Evolutionary conservation across 2,888 invertebrate species (phyloP), one percentile per base, ranked within the genome.

Genomic region (Coremacera marginata): DNA sequence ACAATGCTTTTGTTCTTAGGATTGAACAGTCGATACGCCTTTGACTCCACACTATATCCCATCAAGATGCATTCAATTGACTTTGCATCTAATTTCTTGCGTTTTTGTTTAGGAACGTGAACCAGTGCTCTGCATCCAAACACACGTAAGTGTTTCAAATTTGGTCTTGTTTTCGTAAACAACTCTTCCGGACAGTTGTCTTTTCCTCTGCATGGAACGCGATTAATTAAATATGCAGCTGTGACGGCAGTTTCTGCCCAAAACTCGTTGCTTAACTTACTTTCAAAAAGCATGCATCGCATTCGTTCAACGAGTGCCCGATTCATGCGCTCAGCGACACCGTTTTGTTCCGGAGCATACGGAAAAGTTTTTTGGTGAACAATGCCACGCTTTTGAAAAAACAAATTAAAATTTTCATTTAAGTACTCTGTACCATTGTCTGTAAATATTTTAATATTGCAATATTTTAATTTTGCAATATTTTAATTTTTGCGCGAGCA

Each of bases 271-370:
- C 65, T 62, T 5, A 83, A 67, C 9, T 70, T 76, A 25, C 80
- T 74, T 63, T 82, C 81, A 1, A 78, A 22, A 55, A 83, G 25
- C 82, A 84, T 82, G 57, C 81, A 82, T 31, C 82, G 78, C 3
- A 80, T 79, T 16, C 77, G 76, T 27, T 83, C 82, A 2, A 82
- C 73, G 8, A 83, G 76, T 0, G 81, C 82, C 8, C 81, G 75
- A 49, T 85, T 84, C 3, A n/a, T 62, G 14, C 80, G 73, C 63
- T 82, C 81, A 0, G 77, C 78, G 8, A 80, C 77, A n/a, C 79
- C 77, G 52, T 78, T 78, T 60, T 76, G 76, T 51, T 79, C 71
- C 2, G 75, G 67, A 3, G 31, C 31, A 31, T 31, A 31, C 5
- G 31, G 31, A 31, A 31, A 31, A 31, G 31, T 31, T 31, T n/a